Conservation (phyloP, 2,888 invertebrate species). For the Parthenolecanium corni region DNA sequence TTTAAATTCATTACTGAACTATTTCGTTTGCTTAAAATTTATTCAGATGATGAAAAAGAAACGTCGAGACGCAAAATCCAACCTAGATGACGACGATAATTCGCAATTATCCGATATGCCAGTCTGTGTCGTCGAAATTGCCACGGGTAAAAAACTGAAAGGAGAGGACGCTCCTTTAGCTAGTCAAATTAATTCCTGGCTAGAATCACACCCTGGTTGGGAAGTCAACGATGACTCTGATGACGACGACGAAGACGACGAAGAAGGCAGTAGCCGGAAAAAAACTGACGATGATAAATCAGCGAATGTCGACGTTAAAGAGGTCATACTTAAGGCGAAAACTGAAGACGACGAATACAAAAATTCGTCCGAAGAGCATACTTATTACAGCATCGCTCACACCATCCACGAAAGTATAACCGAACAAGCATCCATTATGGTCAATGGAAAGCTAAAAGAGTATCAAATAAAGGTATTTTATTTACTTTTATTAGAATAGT, state of each 20-base stretch:
- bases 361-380: conserved; percentile 70
- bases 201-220: conserved; percentile 88
- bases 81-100: conserved; percentile 48
- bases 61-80: conserved; percentile 3
- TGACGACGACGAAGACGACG: conserved; percentile 46
- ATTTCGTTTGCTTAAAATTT: too few relatives aligned
- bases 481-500: too few relatives aligned
- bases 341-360: conserved; percentile 97
- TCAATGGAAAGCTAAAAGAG: conserved; percentile 89
- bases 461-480: conserved; percentile 75
- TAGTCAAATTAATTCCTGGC: conserved; percentile 74
- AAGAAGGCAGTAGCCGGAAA: conserved; percentile 42
- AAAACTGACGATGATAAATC: not conserved
- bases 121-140: conserved; percentile 75
- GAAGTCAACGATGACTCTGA: conserved; percentile 53
- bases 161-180: conserved; percentile 82
- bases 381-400: conserved; percentile 96
- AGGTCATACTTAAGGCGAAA: conserved; percentile 71
- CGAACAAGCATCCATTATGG: conserved; percentile 86
- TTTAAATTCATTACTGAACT: too few relatives aligned
- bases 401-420: conserved; percentile 87
- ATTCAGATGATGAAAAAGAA: conserved; percentile 4
- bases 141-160: conserved; percentile 54
- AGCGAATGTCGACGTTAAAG: conserved; percentile 54
- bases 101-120: conserved; percentile 67